Evolutionary conservation across 2,797 vertebrate species (phyloP), one percentile per base, ranked within the genome.

Genomic region (Poeciliopsis turneri): DNA sequence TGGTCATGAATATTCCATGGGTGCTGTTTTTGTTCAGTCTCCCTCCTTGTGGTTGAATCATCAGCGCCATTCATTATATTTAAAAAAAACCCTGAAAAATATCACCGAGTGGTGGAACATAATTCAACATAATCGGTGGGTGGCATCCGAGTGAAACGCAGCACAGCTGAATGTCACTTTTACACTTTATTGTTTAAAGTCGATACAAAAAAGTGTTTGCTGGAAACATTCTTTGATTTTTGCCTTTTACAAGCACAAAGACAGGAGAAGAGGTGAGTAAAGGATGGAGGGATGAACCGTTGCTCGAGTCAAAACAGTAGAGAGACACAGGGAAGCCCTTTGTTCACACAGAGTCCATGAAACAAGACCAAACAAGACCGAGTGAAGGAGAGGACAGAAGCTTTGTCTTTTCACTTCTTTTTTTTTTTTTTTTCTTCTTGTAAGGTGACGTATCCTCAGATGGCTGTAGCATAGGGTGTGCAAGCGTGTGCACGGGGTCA

Each of bases 101-200:
- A n/a, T 12, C 25, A 57, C 25, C 11, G 5, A 28, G 55, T 11
- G 55, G 55, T 57, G 55, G 51, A 53, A 53, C 23, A 9, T 51
- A 23, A 51, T 23, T 2, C 7, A 23, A 51, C 49, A 23, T 39
- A 39, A 39, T 36, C 36, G 36, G 36, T 36, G 36, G 36, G 36
- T 4, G 5, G 36, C 12, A 4, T 43, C 57, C 20, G 46, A 82
- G 86, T 53, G 7, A 84, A 69, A 75, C 57, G 10, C 2, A 15
- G 10, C 79, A 43, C 46, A 5, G 1, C 18, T 2, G 81, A 84
- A 80, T 25, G 66, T 83, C 89, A 88, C 88, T 94, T 93, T 89
- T 92, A 90, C 86, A 92, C 90, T 96, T 96, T 96, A 96, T 96
- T 95, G 92, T 95, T 96, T 93, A 95, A 96, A 95, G 91, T 94